Percentiles rank a stretch among this genome's conserved stretches.
These are phyloP conservation scores for Sebastes goodei DNA, from an alignment of 2,797 vertebrate genomes.

Conservation along the genomic window DNA sequence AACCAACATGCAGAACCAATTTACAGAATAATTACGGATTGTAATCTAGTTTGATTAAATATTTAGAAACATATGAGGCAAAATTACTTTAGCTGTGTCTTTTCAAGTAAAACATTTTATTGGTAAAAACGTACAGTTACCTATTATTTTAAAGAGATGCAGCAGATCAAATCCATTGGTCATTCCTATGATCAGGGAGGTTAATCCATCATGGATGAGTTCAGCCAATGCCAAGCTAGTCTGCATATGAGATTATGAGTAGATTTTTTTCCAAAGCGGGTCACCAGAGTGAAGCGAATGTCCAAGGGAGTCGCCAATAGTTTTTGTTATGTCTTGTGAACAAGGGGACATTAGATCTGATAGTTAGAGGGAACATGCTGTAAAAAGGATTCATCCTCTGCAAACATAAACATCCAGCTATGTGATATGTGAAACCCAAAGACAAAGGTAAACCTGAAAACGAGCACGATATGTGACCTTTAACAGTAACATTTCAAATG, in stretches of 20 bases:
- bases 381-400: background rate
- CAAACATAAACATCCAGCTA: background rate
- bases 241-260: background rate
- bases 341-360: background rate
- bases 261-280: background rate
- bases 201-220: background rate
- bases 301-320: background rate
- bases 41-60: too few species aligned
- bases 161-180: background rate
- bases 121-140: background rate
- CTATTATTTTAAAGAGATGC: background rate
- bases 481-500: background rate
- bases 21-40: too few species aligned
- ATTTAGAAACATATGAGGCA: background rate
- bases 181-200: background rate
- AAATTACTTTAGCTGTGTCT: background rate
- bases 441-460: background rate
- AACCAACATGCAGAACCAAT: too few species aligned
- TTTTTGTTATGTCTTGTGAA: background rate
- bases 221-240: background rate
- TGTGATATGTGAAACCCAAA: background rate
- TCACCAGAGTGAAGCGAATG: background rate
- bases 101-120: background rate
- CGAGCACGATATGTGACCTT: too few species aligned
- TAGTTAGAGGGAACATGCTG: background rate